Percentiles rank a stretch among this genome's conserved stretches.
phyloP scores from a whole-genome alignment of 2,113 vertebrate genomes.

The Thalassarche chlororhynchos region DNA sequence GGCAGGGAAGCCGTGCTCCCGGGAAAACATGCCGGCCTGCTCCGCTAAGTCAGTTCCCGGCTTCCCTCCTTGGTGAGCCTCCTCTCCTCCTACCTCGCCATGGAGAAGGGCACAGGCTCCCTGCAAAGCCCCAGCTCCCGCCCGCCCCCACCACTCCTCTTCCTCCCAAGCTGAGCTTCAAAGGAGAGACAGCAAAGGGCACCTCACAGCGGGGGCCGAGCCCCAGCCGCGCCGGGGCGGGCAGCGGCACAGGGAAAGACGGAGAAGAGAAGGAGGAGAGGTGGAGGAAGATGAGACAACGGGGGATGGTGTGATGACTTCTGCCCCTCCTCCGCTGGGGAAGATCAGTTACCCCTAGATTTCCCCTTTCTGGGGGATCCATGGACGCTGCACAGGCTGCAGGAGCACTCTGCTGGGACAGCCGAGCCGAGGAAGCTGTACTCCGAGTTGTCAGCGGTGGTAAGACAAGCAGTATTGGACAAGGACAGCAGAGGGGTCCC shows the following conservation, averaged over 20 bases:
- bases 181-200: neutral
- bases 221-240: neutral
- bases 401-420: neutral
- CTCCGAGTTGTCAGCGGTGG: too few relatives aligned
- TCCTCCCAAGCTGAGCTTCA: neutral
- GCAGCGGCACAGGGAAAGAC: neutral
- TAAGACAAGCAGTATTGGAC: too few relatives aligned
- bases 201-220: neutral
- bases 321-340: neutral
- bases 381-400: fast-evolving
- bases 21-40: constrained; percentile 74
- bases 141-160: neutral
- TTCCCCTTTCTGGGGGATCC: neutral
- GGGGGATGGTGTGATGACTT: neutral
- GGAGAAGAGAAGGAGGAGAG: neutral
- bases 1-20: constrained; percentile 81
- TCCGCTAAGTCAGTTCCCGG: constrained; percentile 33
- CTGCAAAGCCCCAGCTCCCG: neutral
- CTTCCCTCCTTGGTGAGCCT: constrained; percentile 45
- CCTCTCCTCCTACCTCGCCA: constrained; percentile 30
- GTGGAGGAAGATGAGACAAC: neutral
- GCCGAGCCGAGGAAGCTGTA: neutral
- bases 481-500: neutral
- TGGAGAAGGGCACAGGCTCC: constrained; percentile 3
- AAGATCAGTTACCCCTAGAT: neutral